phyloP scores from a whole-genome alignment of 2,113 vertebrate species.

The Erpornis zantholeuca region DNA sequence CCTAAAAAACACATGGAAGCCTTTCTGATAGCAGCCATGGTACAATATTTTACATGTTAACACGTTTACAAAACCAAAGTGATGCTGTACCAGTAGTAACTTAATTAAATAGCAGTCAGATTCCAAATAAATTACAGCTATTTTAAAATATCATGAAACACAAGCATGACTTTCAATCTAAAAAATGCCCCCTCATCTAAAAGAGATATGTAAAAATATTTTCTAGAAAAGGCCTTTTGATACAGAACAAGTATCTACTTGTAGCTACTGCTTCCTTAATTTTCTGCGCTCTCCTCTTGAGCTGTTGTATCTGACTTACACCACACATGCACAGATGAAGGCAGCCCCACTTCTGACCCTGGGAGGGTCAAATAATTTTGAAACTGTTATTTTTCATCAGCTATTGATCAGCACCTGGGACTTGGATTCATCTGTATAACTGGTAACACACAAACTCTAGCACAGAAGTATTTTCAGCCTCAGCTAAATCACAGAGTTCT shows the following conservation, averaged over 20 bases:
- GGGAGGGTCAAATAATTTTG: neutral
- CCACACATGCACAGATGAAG: accelerated
- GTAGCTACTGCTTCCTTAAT: neutral
- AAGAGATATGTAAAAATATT: neutral
- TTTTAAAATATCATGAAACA: constrained; percentile 23
- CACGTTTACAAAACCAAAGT: neutral
- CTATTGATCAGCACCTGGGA: neutral
- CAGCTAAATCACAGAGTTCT: neutral
- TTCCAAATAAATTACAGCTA: constrained; percentile 25
- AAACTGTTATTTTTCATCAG: neutral
- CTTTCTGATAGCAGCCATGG: neutral
- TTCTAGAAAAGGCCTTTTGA: neutral
- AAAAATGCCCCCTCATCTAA: neutral
- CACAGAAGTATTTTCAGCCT: neutral
- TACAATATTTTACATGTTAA: neutral
- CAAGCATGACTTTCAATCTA: neutral
- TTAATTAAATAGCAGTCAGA: constrained; percentile 10
- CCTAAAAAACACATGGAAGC: constrained; percentile 13
- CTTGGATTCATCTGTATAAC: neutral
- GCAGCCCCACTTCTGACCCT: neutral
- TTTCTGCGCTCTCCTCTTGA: neutral
- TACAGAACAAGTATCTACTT: too few relatives aligned
- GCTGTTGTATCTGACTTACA: neutral
- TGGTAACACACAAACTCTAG: neutral
- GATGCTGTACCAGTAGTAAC: neutral